Base-by-base conservation (phyloP, 2,888 invertebrate genomes). In the Folsomia candida region DNA sequence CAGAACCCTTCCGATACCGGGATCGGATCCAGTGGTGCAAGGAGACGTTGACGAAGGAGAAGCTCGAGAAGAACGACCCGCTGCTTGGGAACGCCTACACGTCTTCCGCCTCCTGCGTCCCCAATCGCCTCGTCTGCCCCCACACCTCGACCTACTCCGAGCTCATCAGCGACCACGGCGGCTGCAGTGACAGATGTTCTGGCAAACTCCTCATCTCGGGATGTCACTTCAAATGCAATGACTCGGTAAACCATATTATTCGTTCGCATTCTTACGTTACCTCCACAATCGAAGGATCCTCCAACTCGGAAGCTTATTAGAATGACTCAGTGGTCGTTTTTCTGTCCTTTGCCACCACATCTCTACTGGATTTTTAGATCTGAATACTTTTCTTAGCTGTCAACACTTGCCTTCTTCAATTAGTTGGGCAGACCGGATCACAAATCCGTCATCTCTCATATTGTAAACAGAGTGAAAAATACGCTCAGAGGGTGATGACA, bases 151-250 rank as follows among this genome's bases (percentile, higher is more conserved):
- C 63, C 22, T 60, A 70, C 64, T 64, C 76, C 9, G 76, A 78
- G 66, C 59, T 79, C 37, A 71, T 79, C 58, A 71, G 73, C 60
- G 71, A 76, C 47, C 58, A 70, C 61, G 76, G 76, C 4, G 75
- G 68, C 24, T 79, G 79, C 60, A 73, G 75, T 51, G 76, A 79
- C 61, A 75, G 74, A 63, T 79, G 79, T 71, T 69, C 67, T 51
- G 75, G 74, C 11, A 76, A 76, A 67, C 70, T 79, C 61, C 73
- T 78, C 60, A 64, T 79, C 51, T 73, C 76, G 65, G 74, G 73
- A 20, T 79, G 79, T 65, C 67, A 66, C n/a, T 72, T 65, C 37
- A 60, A 69, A 18, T 76, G 78, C 37, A 68, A 75, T 51, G 76
- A 76, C 57, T 70, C 73, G n/a, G 71, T 74, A 47, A 47, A 18